Percentiles rank a stretch among this genome's conserved stretches.
These are phyloP conservation scores for Chrysochloris asiatica DNA, from an alignment of 2,113 vertebrate genomes.

Conservation along the genomic window DNA sequence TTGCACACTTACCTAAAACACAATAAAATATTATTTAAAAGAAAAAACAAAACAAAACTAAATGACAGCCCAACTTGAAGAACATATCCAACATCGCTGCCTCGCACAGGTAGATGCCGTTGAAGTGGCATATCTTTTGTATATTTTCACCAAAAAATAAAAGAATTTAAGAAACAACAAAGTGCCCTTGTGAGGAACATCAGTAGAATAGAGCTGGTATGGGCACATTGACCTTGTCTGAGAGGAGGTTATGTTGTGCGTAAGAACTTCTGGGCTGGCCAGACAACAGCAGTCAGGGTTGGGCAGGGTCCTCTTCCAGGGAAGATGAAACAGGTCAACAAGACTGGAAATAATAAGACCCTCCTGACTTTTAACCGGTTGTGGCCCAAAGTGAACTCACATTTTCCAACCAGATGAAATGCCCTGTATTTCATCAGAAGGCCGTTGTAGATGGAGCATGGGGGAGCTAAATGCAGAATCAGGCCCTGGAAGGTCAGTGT, in stretches of 20 bases:
- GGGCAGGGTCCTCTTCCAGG: neutral
- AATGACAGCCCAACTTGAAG: no score
- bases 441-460: neutral
- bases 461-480: neutral
- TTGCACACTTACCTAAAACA: no score
- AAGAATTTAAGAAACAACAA: no score
- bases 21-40: no score
- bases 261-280: rapidly evolving
- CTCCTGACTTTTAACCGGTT: neutral
- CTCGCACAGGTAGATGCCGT: no score
- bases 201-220: rapidly evolving
- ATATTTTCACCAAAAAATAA: no score
- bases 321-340: neutral
- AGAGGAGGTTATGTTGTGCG: neutral
- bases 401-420: neutral
- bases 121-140: no score
- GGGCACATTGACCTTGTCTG: neutral
- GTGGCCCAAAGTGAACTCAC: neutral
- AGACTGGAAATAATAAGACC: neutral
- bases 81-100: no score
- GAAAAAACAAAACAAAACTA: no score
- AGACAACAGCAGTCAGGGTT: rapidly evolving
- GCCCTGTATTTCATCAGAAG: neutral
- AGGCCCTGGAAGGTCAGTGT: neutral
- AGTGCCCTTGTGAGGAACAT: neutral